These are phyloP conservation scores for Eumacrocentrus americanus DNA, from an alignment of 2,888 invertebrate genomes.

Conservation along the genomic window DNA sequence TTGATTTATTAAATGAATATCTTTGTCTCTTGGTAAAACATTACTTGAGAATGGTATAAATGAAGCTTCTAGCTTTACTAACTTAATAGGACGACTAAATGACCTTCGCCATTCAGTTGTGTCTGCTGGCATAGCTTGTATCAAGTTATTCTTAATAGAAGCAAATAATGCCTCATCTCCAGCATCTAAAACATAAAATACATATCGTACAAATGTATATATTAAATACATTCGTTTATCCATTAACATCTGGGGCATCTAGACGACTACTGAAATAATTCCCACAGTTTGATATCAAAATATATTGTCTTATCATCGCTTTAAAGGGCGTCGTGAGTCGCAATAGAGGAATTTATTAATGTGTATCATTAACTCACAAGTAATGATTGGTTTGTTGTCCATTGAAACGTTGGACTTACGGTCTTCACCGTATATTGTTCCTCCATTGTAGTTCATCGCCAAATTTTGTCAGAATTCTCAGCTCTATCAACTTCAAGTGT, in stretches of 20 bases:
- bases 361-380: slow-evolving; percentile 68
- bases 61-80: slow-evolving; percentile 81
- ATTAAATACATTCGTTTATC: slow-evolving; percentile 10
- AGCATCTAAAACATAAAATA: slow-evolving; percentile 68
- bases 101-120: slow-evolving; percentile 91
- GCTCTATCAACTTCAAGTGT: too few species aligned
- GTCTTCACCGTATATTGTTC: slow-evolving; percentile 46
- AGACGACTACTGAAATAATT: too few species aligned
- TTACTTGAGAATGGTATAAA: slow-evolving; percentile 82
- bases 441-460: slow-evolving; percentile 60
- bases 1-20: slow-evolving; percentile 81
- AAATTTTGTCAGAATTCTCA: slow-evolving; percentile 40
- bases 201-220: background rate
- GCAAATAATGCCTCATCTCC: slow-evolving; percentile 86
- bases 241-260: too few species aligned
- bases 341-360: background rate
- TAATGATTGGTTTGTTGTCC: slow-evolving; percentile 76
- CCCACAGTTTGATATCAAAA: slow-evolving; percentile 15
- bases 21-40: slow-evolving; percentile 74
- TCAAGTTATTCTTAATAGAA: slow-evolving; percentile 77
- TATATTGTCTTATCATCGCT: slow-evolving; percentile 15
- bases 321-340: slow-evolving; percentile 27
- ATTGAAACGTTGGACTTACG: slow-evolving; percentile 55
- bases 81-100: slow-evolving; percentile 83
- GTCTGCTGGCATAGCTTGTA: slow-evolving; percentile 83